Evolutionary conservation across 2,797 vertebrate species (phyloP), one percentile per base, ranked within the genome.

Genomic region (Botia almorhae): DNA sequence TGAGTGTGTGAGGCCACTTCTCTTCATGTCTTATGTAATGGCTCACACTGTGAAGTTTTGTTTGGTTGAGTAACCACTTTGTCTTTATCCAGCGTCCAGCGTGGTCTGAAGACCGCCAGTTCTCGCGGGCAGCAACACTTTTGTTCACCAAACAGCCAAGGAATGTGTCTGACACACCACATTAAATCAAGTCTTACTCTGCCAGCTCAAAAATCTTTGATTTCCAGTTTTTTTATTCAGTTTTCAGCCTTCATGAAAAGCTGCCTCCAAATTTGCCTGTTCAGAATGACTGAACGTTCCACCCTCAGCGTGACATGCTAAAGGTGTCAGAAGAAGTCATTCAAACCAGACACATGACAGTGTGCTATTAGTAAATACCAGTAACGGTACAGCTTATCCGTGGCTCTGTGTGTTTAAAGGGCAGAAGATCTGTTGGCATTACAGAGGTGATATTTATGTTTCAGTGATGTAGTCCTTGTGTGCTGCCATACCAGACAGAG

Each of bases 401-500:
- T 76, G 11, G 69, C 6, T 12, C 72, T 82, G 60, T 71, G 55
- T 84, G 74, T 87, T 84, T 74, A 73, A 61, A 77, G 67, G 60
- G 55, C 39, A 6, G 53, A 65, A 80, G 67, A 16, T 63, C 81
- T 78, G 53, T 23, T 53, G 33, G 71, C 48, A 73, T 81, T 81
- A 72, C 50, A 64, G 36, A 80, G 69, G 81, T 77, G 76, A 83
- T 87, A 86, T 84, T 87, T 86, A 83, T 83, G 81, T 56, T 75
- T 76, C 81, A 8, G 78, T 79, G 81, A 87, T 83, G 83, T 86
- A 69, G 91, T 93, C 91, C 91, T 91, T 92, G 92, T 87, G 87
- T 78, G 85, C 89, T 84, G 82, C 85, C 82, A 88, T 93, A 89
- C 91, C 90, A 92, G 91, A 93, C 89, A 88, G 87, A 89, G 89